Conservation (phyloP, 2,797 vertebrate species). For the Champsocephalus esox region DNA sequence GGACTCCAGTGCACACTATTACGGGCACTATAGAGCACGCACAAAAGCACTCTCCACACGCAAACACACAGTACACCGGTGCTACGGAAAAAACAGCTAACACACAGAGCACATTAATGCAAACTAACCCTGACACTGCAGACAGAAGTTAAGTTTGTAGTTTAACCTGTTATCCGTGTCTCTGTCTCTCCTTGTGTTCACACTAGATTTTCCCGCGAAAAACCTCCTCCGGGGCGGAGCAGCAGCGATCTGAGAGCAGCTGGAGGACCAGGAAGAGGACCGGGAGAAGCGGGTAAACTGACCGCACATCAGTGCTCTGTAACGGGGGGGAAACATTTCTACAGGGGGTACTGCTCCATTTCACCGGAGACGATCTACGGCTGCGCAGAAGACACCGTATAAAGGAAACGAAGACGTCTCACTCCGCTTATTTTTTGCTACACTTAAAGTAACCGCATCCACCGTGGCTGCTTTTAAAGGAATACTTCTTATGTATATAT, state of each 20-base stretch:
- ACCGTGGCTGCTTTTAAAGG: not conserved
- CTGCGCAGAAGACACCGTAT: not conserved
- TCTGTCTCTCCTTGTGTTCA: not conserved
- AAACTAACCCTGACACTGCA: not conserved
- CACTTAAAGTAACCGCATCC: not conserved
- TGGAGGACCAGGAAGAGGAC: fast-evolving
- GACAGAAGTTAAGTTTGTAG: fast-evolving
- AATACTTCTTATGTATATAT: too few species aligned
- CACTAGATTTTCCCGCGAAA: constrained; percentile 54
- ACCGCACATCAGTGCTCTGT: not conserved
- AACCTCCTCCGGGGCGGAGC: not conserved
- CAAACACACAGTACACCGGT: too few species aligned
- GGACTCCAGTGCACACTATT: too few species aligned
- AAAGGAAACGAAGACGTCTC: not conserved
- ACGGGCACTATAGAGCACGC: too few species aligned
- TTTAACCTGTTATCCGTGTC: not conserved
- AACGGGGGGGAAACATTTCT: not conserved
- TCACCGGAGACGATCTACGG: not conserved
- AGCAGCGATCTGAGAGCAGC: not conserved
- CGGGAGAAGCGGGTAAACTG: not conserved
- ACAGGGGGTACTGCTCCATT: not conserved
- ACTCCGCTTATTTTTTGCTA: constrained; percentile 9
- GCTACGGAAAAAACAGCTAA: not conserved
- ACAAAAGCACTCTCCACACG: too few species aligned
- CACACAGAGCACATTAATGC: fast-evolving